Evolutionary conservation across 2,113 vertebrate genomes (phyloP).

Genomic region (Nycticorax nycticorax): DNA sequence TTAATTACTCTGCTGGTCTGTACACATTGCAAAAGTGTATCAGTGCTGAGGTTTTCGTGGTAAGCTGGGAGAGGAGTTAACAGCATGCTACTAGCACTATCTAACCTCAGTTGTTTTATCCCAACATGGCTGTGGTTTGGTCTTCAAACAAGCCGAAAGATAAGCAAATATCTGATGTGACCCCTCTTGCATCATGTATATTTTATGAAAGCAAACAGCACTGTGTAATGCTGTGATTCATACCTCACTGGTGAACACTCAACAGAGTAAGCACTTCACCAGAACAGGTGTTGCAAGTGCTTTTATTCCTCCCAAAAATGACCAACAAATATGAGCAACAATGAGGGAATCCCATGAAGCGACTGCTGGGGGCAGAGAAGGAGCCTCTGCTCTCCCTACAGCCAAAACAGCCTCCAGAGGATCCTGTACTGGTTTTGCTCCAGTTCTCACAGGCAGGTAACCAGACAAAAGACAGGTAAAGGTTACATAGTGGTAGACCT

Average conservation of each 20-base stretch:
- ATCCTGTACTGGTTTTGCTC: not conserved
- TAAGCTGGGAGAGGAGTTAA: constrained; percentile 43
- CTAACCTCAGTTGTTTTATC: constrained; percentile 64
- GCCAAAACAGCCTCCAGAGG: not conserved
- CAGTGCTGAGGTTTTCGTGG: constrained; percentile 73
- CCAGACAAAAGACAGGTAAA: not conserved
- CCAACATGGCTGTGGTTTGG: constrained; percentile 71
- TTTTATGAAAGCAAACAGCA: constrained; percentile 43
- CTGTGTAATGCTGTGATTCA: not conserved
- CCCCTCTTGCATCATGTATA: not conserved
- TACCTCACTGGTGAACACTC: not conserved
- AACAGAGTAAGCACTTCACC: not conserved
- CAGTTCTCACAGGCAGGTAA: not conserved
- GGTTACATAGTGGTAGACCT: not conserved
- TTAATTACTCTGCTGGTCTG: not conserved
- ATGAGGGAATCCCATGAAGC: not conserved
- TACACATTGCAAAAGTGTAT: not conserved
- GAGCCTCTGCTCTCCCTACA: not conserved
- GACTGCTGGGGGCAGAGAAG: not conserved
- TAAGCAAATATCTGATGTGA: constrained; percentile 64
- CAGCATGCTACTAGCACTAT: constrained; percentile 12
- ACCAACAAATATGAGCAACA: not conserved
- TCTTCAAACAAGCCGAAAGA: constrained; percentile 71
- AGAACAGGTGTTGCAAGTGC: not conserved
- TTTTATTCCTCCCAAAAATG: not conserved